Conservation (phyloP, 1,140 invertebrate genomes). For the Drosophila ananassae region DNA sequence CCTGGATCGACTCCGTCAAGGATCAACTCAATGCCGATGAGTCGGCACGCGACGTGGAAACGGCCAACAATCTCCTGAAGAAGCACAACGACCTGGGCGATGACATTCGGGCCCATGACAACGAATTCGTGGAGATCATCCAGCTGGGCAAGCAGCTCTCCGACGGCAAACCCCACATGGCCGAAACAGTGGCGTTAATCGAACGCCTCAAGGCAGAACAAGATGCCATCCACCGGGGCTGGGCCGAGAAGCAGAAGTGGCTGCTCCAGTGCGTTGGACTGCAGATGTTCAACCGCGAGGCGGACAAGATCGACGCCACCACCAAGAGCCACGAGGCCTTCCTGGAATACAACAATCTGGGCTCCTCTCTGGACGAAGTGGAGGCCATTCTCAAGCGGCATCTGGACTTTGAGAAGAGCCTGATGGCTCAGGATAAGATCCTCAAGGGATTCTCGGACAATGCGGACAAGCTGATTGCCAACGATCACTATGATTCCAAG, state of each 20-base stretch:
- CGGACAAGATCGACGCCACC: slow-evolving; percentile 98
- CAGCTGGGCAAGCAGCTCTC: slow-evolving; percentile 90
- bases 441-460: slow-evolving; percentile 93
- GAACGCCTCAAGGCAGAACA: slow-evolving; percentile 91
- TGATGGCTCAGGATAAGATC: slow-evolving; percentile 96
- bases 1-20: slow-evolving; percentile 91
- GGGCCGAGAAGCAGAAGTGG: slow-evolving; percentile 93
- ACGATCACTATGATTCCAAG: slow-evolving; percentile 93
- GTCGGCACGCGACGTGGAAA: slow-evolving; percentile 93
- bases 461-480: slow-evolving; percentile 92
- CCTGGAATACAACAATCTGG: slow-evolving; percentile 94
- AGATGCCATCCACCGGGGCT: slow-evolving; percentile 89
- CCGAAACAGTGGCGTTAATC: slow-evolving; percentile 90
- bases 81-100: slow-evolving; percentile 95
- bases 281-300: slow-evolving; percentile 97
- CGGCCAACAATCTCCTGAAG: slow-evolving; percentile 95
- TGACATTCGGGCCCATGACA: slow-evolving; percentile 93
- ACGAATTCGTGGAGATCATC: slow-evolving; percentile 90
- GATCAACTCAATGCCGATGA: slow-evolving; percentile 93
- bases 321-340: slow-evolving; percentile 97
- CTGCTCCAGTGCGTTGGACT: slow-evolving; percentile 93
- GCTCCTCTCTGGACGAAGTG: slow-evolving; percentile 97
- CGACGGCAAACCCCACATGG: slow-evolving; percentile 88
- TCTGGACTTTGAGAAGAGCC: slow-evolving; percentile 96
- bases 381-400: slow-evolving; percentile 97